Base-by-base conservation (phyloP, 2,113 vertebrate genomes). In the Sitta europaea region DNA sequence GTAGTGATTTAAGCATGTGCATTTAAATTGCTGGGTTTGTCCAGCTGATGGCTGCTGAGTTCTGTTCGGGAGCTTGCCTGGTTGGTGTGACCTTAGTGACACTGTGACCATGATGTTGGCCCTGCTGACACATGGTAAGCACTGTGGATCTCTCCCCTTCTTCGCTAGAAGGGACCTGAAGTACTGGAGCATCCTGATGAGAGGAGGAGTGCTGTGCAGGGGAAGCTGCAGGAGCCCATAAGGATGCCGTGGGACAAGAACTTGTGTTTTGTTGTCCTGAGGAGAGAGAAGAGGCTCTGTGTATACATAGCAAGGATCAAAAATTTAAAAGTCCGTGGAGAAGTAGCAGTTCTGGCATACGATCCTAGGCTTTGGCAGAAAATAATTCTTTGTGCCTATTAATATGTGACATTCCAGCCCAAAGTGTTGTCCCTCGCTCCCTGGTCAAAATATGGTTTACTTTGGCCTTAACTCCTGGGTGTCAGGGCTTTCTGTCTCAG, bases 161-260 rank as follows among this genome's bases (percentile, higher is more conserved):
- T 35, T 57, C 8, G 14, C 6, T 43, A 36, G 45, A 36, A 48
- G 22, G 23, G 31, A 48, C 9, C 2, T 9, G 0, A 5, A 35
- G 27, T 42, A 29, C 53, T 58, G 21, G 8, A 79, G 33, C 23
- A 80, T 50, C 33, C 42, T 35, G 8, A 53, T 36, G 16, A 57
- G 29, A 53, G 15, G 12, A 40, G 5, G 27, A 3, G 8, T 78
- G 35, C 21, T 20, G 2, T 57, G 17, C 67, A 83, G 48, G 13
- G 36, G 15, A 76, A 70, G 28, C 27, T 50, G 21, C 78, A 48
- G 59, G 58, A 29, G 9, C 15, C 19, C 15, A 2, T 2, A 3
- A 3, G 57, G 16, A 65, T 27, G 8, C 16, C 0, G 0, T 47
- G 6, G 45, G 43, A 35, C 18, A 73, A 58, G 80, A 59, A 1